A percentile compares a stretch with the other conserved stretches of the same genome.
phyloP scores from a whole-genome alignment of 2,113 vertebrate genomes.

The Rhinopomastus cyanomelas region DNA sequence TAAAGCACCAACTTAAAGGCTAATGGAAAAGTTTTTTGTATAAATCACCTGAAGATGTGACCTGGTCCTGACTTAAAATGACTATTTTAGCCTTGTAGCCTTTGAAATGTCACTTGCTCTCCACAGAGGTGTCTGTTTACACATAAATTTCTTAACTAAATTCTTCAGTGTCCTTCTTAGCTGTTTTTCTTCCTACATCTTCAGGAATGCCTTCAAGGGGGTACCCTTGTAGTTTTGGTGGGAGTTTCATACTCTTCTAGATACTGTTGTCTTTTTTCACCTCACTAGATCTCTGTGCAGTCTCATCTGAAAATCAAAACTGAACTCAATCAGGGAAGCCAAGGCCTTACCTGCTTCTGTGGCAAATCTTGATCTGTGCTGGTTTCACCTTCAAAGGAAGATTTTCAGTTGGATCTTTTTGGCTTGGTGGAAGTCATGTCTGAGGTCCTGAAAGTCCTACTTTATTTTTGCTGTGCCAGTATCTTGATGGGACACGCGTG shows the following conservation, averaged over 20 bases:
- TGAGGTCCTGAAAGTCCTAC: neutral
- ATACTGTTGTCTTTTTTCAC: constrained; percentile 1
- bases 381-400: neutral
- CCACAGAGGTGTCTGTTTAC: neutral
- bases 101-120: neutral
- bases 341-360: neutral
- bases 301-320: constrained; percentile 18
- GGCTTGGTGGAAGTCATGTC: neutral
- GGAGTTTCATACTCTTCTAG: neutral
- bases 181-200: neutral
- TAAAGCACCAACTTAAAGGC: neutral
- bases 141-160: neutral
- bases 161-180: neutral
- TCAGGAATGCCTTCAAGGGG: neutral
- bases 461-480: neutral
- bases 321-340: too few relatives aligned
- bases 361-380: neutral
- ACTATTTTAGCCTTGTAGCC: neutral
- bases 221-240: neutral
- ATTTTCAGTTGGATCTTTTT: neutral
- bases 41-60: neutral
- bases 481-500: neutral
- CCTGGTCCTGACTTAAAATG: neutral
- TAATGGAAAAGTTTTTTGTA: neutral
- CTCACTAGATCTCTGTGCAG: neutral